Evolutionary conservation across 2,888 invertebrate species (phyloP).

Genomic region (Drosophila prostipennis): DNA sequence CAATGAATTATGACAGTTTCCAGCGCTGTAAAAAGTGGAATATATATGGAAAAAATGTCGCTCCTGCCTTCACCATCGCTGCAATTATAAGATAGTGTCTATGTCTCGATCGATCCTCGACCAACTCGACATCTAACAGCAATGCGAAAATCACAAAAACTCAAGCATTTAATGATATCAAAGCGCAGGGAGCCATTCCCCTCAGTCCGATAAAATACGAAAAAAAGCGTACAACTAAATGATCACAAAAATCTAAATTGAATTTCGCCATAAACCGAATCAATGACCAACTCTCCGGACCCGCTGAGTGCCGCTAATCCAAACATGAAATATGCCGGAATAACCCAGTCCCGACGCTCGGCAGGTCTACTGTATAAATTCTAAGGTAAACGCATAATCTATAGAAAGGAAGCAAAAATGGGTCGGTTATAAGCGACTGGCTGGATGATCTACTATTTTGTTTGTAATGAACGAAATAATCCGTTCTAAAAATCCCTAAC

Average conservation of each 20-base stretch:
- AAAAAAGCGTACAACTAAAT: slow-evolving; percentile 69
- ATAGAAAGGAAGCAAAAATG: slow-evolving; percentile 32
- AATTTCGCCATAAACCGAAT: slow-evolving; percentile 80
- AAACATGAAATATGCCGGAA: slow-evolving; percentile 62
- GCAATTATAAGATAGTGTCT: slow-evolving; percentile 62
- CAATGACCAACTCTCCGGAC: slow-evolving; percentile 45
- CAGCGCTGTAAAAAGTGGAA: slow-evolving; percentile 41
- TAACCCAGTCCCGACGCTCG: slow-evolving; percentile 49
- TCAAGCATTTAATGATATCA: slow-evolving; percentile 72
- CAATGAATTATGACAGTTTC: slow-evolving; percentile 78
- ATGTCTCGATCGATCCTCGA: slow-evolving; percentile 45
- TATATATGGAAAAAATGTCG: slow-evolving; percentile 14
- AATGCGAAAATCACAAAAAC: slow-evolving; percentile 58
- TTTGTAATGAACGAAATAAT: no score
- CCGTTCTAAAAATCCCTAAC: no score
- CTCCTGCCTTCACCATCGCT: slow-evolving; percentile 21
- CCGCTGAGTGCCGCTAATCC: slow-evolving; percentile 59
- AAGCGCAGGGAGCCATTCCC: slow-evolving; percentile 28
- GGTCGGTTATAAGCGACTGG: slow-evolving; percentile 4
- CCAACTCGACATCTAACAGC: slow-evolving; percentile 57
- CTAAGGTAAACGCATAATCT: slow-evolving; percentile 61
- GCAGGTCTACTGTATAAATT: slow-evolving; percentile 61
- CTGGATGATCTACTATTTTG: slow-evolving; percentile 1
- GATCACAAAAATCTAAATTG: slow-evolving; percentile 79
- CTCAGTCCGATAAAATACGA: slow-evolving; percentile 31